Evolutionary conservation across 2,888 invertebrate genomes (phyloP).

Genomic region (Tiliacea citrago): DNA sequence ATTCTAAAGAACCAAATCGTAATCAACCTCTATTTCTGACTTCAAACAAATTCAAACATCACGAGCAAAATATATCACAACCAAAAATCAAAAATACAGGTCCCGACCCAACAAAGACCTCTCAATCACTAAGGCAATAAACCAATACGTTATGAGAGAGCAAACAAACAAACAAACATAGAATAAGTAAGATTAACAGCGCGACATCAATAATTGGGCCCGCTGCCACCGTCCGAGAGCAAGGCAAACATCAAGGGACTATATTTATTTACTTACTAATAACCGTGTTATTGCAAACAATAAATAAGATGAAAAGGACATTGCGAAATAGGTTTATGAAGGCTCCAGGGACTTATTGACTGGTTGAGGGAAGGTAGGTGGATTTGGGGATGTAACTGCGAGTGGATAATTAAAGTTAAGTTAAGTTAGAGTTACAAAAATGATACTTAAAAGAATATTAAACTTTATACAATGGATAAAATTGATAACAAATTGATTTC

Average conservation of each 20-base stretch:
- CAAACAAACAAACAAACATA: constrained; percentile 73
- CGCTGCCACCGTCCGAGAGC: constrained; percentile 82
- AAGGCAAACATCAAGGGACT: constrained; percentile 84
- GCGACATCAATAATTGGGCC: constrained; percentile 84
- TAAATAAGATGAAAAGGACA: constrained; percentile 88
- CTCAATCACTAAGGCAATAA: constrained; percentile 72
- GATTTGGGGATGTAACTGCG: constrained; percentile 9
- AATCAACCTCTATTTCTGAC: background rate
- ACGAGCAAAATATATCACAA: background rate
- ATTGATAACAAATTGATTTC: background rate
- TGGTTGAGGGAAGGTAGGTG: constrained; percentile 29
- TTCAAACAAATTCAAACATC: constrained; percentile 6
- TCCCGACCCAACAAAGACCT: constrained; percentile 28
- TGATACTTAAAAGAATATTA: background rate
- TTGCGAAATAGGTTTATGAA: constrained; percentile 88
- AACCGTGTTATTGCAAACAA: constrained; percentile 86
- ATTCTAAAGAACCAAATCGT: background rate
- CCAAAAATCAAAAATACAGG: constrained; percentile 18
- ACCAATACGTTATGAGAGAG: constrained; percentile 54
- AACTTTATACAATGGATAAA: background rate
- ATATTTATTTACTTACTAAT: constrained; percentile 90
- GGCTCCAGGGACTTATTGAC: constrained; percentile 81
- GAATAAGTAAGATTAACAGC: constrained; percentile 82
- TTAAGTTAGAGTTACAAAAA: background rate
- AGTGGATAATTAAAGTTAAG: background rate